Evolutionary conservation across 2,888 invertebrate species (phyloP).

Genomic region (Oscheius sp.): DNA sequence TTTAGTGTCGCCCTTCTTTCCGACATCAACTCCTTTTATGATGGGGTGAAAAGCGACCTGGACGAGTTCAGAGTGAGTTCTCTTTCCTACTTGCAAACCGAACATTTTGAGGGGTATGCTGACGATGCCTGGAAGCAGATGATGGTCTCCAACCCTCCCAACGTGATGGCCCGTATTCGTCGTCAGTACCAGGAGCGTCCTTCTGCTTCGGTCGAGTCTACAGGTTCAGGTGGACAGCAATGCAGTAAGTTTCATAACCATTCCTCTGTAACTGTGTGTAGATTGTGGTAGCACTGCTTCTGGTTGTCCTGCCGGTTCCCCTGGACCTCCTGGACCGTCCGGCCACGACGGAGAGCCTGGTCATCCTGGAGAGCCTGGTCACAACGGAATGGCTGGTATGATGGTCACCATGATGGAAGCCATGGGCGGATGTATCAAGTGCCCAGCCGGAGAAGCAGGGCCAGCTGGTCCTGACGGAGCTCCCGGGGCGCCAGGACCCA

Average conservation of each 20-base stretch:
- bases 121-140: constrained; percentile 40
- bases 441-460: constrained; percentile 30
- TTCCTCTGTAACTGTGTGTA: neutral
- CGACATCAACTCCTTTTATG: constrained; percentile 37
- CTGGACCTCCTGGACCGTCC: constrained; percentile 12
- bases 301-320: constrained; percentile 33
- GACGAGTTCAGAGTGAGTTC: constrained; percentile 33
- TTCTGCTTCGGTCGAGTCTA: constrained; percentile 6
- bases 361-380: constrained; percentile 23
- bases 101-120: constrained; percentile 30
- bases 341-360: constrained; percentile 24
- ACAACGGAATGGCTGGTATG: constrained; percentile 27
- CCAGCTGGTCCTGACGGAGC: constrained; percentile 27
- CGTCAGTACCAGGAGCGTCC: constrained; percentile 32
- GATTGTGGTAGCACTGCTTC: constrained; percentile 23
- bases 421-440: constrained; percentile 31
- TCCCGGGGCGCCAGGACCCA: constrained; percentile 14
- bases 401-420: constrained; percentile 23
- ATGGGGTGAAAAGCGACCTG: constrained; percentile 33
- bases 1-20: constrained; percentile 29
- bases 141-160: constrained; percentile 25
- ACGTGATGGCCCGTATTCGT: constrained; percentile 15
- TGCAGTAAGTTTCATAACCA: constrained; percentile 33
- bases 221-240: constrained; percentile 14
- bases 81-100: neutral